A percentile compares a stretch with the other conserved stretches of the same genome.
Conservation (phyloP, 2,888 invertebrate genomes). For the Hirtodrosophila cameraria region DNA sequence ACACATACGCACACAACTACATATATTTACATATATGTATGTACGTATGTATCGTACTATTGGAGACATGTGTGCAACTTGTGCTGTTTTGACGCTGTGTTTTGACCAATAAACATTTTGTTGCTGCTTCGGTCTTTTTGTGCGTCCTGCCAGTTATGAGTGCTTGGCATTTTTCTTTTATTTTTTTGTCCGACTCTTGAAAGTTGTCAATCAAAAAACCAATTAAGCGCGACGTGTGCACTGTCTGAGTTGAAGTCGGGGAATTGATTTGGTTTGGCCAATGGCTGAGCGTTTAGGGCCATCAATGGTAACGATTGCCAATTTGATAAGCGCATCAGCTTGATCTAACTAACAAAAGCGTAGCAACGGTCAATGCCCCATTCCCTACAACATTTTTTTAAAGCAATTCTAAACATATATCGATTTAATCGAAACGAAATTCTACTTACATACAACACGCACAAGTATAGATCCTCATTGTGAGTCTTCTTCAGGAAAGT, state of each 20-base stretch:
- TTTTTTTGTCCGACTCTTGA: slow-evolving; percentile 48
- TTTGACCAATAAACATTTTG: slow-evolving; percentile 65
- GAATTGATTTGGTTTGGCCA: slow-evolving; percentile 42
- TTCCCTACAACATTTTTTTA: too few relatives aligned
- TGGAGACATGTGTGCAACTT: slow-evolving; percentile 13
- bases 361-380: too few relatives aligned
- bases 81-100: slow-evolving; percentile 35
- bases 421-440: too few relatives aligned
- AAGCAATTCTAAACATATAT: too few relatives aligned
- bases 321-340: slow-evolving; percentile 17
- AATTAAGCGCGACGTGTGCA: slow-evolving; percentile 71
- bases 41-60: neutral
- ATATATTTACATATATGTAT: neutral
- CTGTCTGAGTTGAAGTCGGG: slow-evolving; percentile 40
- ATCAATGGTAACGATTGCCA: slow-evolving; percentile 37
- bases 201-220: slow-evolving; percentile 82
- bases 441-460: slow-evolving; percentile 85
- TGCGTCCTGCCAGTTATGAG: slow-evolving; percentile 64
- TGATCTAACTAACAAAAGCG: neutral
- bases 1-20: neutral
- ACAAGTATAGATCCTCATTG: slow-evolving; percentile 84
- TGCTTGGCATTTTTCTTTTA: slow-evolving; percentile 19
- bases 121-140: slow-evolving; percentile 35
- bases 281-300: slow-evolving; percentile 44
- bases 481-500: slow-evolving; percentile 84